Percentiles rank a stretch among this genome's conserved stretches.
Conservation (phyloP, 2,888 invertebrate species). For the Tineola bisselliella region DNA sequence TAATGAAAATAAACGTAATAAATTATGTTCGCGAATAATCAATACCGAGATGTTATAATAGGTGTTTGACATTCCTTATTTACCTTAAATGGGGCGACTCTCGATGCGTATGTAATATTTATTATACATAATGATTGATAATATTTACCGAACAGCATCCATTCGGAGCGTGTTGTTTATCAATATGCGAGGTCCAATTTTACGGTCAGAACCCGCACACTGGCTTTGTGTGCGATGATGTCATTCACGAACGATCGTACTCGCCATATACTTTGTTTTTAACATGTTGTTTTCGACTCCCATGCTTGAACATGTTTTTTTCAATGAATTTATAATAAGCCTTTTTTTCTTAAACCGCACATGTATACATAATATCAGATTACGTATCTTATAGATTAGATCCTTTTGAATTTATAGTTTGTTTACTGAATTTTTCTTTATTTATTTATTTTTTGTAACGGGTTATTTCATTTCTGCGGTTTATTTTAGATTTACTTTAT, state of each 20-base stretch:
- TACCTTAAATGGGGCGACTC: too few relatives aligned
- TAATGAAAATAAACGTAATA: too few relatives aligned
- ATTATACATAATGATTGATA: not conserved
- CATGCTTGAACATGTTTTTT: constrained; percentile 30
- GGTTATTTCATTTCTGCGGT: not conserved
- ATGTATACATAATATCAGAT: not conserved
- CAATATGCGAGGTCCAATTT: not conserved
- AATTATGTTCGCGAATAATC: too few relatives aligned
- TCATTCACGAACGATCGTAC: constrained; percentile 26
- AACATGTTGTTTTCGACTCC: constrained; percentile 26
- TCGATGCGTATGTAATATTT: not conserved
- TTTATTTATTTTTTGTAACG: not conserved
- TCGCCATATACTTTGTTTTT: constrained; percentile 20
- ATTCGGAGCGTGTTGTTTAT: not conserved
- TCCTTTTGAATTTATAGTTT: not conserved
- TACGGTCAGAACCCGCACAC: not conserved
- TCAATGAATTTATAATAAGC: constrained; percentile 20
- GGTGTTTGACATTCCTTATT: too few relatives aligned
- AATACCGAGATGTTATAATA: too few relatives aligned
- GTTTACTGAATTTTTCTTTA: not conserved
- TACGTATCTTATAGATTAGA: not conserved
- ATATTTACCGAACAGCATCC: not conserved
- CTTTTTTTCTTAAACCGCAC: not conserved
- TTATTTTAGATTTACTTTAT: too few relatives aligned
- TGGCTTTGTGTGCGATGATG: constrained; percentile 23